Evolutionary conservation across 2,797 vertebrate genomes (phyloP).

Genomic region (Nothura maculosa): DNA sequence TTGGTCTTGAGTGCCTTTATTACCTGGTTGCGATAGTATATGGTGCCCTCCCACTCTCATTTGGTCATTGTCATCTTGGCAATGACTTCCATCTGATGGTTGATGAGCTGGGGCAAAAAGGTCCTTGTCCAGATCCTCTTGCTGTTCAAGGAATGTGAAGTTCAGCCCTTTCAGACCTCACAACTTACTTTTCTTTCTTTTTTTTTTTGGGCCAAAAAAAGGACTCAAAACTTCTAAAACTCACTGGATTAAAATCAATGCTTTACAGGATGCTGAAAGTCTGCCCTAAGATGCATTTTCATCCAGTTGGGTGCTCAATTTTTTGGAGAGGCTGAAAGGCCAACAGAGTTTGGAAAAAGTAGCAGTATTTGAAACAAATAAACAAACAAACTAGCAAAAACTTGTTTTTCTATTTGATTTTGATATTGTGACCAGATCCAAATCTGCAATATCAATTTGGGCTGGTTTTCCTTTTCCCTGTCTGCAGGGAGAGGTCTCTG

Average conservation of each 20-base stretch:
- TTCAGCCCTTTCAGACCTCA: background rate
- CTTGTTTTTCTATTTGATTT: background rate
- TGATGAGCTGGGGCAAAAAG: background rate
- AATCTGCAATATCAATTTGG: constrained; percentile 34
- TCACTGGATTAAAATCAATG: background rate
- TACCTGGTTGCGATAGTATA: rapidly evolving
- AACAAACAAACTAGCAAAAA: too few relatives aligned
- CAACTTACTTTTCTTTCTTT: background rate
- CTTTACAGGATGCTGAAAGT: background rate
- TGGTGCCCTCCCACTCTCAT: background rate
- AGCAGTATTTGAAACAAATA: background rate
- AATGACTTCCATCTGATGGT: background rate
- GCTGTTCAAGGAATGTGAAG: background rate
- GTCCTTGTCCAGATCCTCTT: background rate
- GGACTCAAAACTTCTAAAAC: background rate
- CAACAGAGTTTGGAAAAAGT: background rate
- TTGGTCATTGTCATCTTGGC: background rate
- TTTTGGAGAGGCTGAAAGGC: background rate
- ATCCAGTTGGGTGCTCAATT: background rate
- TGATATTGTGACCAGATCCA: background rate
- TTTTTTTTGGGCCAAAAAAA: too few relatives aligned
- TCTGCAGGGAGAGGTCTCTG: constrained; percentile 49
- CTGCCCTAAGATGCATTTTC: background rate
- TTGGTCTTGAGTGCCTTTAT: background rate
- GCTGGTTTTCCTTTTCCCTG: background rate